Conservation (phyloP, 2,797 vertebrate genomes). For the Pseudochirops corinnae region DNA sequence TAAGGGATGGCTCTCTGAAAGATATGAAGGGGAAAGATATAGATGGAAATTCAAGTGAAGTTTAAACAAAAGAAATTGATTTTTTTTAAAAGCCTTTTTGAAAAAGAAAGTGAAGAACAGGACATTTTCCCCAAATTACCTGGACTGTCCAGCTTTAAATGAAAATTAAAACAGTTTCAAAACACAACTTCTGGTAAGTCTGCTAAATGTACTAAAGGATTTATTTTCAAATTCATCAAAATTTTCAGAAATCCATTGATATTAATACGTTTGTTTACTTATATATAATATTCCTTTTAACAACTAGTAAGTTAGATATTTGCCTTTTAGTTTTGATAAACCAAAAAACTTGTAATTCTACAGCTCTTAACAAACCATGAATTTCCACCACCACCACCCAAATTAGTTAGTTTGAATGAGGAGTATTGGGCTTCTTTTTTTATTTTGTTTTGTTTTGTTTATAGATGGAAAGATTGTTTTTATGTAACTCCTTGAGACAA, state of each 20-base stretch:
- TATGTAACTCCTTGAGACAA: too few relatives aligned
- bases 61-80: background rate
- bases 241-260: too few relatives aligned
- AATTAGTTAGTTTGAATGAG: too few relatives aligned
- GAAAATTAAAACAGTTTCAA: slow-evolving; percentile 14
- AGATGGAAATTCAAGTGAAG: slow-evolving; percentile 11
- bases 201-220: background rate
- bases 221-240: too few relatives aligned
- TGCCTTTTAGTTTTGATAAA: slow-evolving; percentile 1
- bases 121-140: background rate
- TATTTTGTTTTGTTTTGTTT: too few relatives aligned
- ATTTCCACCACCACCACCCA: background rate
- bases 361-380: background rate
- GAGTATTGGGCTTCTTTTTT: too few relatives aligned
- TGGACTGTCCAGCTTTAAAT: background rate
- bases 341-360: background rate
- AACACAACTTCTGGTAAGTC: background rate
- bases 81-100: too few relatives aligned
- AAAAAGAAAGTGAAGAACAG: background rate
- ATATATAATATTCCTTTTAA: background rate
- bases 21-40: slow-evolving; percentile 25
- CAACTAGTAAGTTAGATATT: background rate
- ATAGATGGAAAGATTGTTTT: too few relatives aligned
- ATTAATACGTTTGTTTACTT: background rate
- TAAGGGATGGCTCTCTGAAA: background rate